phyloP scores from a whole-genome alignment of 2,113 vertebrate genomes.

The Myiozetetes cayanensis region DNA sequence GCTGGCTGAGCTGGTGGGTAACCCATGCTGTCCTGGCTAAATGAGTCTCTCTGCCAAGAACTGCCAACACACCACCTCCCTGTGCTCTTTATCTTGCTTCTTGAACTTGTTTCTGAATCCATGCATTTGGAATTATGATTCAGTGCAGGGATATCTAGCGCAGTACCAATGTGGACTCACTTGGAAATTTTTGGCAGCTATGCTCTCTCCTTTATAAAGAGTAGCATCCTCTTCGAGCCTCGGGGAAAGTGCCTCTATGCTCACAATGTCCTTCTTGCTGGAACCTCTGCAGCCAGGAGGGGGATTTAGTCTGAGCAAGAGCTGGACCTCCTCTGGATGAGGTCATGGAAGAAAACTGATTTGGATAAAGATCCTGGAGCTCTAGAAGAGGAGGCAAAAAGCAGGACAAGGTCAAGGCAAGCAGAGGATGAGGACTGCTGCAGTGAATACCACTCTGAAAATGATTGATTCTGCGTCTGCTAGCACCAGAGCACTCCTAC shows the following conservation, averaged over 20 bases:
- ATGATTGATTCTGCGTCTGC: neutral
- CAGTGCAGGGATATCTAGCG: neutral
- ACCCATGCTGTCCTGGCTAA: neutral
- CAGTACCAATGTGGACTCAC: neutral
- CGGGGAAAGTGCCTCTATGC: neutral
- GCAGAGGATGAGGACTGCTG: neutral
- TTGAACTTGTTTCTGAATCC: neutral
- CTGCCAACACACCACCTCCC: neutral
- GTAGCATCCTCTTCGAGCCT: neutral
- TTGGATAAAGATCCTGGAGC: neutral
- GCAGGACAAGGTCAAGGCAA: neutral
- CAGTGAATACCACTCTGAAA: neutral
- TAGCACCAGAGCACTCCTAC: neutral
- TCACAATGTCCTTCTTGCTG: neutral
- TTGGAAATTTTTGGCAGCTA: neutral
- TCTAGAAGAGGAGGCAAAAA: neutral
- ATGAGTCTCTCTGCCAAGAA: neutral
- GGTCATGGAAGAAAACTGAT: neutral
- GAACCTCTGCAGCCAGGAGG: neutral
- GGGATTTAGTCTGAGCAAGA: neutral
- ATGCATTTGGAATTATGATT: neutral
- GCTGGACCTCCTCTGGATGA: neutral
- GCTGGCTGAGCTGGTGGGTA: neutral
- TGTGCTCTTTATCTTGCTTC: accelerated
- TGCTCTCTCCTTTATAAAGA: neutral